Base-by-base conservation (phyloP, 2,797 vertebrate species). In the Eleutherodactylus coqui region DNA sequence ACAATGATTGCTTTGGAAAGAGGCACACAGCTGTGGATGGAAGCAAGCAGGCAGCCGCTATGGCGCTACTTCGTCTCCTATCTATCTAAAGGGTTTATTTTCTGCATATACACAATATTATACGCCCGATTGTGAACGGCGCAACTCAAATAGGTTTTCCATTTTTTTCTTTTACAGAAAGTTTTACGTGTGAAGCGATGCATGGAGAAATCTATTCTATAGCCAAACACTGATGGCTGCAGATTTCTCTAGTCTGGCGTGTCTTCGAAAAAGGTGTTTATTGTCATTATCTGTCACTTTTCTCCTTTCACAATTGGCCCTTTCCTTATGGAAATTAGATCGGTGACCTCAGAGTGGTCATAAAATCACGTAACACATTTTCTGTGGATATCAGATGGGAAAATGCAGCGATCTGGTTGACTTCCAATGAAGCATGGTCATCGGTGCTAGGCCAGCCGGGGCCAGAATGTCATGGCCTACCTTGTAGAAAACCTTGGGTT, bases 1-100 rank as follows among this genome's bases (percentile, higher is more conserved):
- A 64, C 82, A 87, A 78, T 87, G 86, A 87, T 87, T 87, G 86
- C 86, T 84, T 87, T 87, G 86, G 82, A 87, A 73, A 80, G 69
- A 87, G 60, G 34, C 53, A 73, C 53, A 29, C 77, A 85, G 84
- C 77, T 86, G 75, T 75, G 17, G 55, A 86, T 47, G 24, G 85
- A 72, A 58, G 69, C 75, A 72, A 70, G 64, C 49, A 79, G 78
- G 75, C 60, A 70, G 55, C 78, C 41, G 75, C 60, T 16, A 43
- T 29, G 27, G 55, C 41, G n/a, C n/a, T 38, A 53, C 60, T 43
- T 51, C 45, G 45, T 45, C 76, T 72, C 72, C 62, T 69, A 16
- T 62, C 75, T 53, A 85, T 84, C 73, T 77, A 67, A 84, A 67
- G 38, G 36, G 53, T 38, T 79, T 62, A 60, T 32, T 16, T 73